Evolutionary conservation across 2,797 vertebrate species (phyloP), one percentile per base, ranked within the genome.

Genomic region (Jordanella pulchra): DNA sequence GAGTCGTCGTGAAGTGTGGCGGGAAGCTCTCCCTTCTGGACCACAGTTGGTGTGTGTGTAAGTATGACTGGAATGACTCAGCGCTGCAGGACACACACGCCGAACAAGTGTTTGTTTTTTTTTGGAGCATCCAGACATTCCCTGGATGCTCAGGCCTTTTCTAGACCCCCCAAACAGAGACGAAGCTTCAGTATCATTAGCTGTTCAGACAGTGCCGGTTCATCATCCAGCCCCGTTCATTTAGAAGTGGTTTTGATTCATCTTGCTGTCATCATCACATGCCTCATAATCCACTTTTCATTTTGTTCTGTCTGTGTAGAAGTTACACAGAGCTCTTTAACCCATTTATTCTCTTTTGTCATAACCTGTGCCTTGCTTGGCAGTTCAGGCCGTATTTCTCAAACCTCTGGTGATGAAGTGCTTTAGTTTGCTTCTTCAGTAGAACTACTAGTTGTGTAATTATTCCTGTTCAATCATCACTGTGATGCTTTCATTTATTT

Each of bases 61-160:
- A 67, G 76, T 42, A 80, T 84, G 78, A 77, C 84, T 67, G 85
- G 91, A 89, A 89, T 83, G 84, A 81, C 69, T 79, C 67, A 13
- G 78, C 82, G 75, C 83, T 87, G 80, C 10, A 2, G 60, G 72
- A 84, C 74, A 81, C 80, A 86, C 65, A 60, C 21, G 12, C 55
- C 50, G 45, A 66, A 48, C 85, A 81, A 86, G 88, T 87, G 86
- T 39, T 7, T 39, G n/a, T n/a, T n/a, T n/a, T n/a, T n/a, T 87
- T 82, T 86, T 78, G 80, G 64, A 76, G 74, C 67, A 87, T 73
- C 58, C 51, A 72, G 0, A 44, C 81, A 89, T 89, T 91, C 84
- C 66, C 68, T 0, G 67, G 32, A 90, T 84, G 77, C 77, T 81
- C 39, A 66, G 51, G 56, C 55, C 68, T 78, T 73, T 86, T 82